phyloP scores from a whole-genome alignment of 2,797 vertebrate genomes.

The Sebastes hopkinsi region DNA sequence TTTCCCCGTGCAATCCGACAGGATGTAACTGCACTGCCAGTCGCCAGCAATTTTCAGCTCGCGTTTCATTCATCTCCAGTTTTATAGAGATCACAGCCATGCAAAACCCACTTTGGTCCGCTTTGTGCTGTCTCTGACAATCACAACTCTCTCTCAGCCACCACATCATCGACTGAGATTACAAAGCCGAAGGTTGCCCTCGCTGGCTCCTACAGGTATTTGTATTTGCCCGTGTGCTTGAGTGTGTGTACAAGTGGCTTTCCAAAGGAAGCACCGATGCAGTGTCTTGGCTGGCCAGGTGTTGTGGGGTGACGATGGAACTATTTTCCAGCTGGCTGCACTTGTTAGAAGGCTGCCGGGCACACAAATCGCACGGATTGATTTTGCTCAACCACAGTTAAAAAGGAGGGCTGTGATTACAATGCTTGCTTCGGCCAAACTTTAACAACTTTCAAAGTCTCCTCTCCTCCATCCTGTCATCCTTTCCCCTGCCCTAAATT shows the following conservation, averaged over 20 bases:
- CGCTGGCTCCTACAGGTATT: neutral
- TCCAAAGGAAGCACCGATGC: constrained; percentile 62
- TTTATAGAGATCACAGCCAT: constrained; percentile 46
- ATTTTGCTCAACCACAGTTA: constrained; percentile 76
- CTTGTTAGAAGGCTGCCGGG: constrained; percentile 85
- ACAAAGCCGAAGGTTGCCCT: constrained; percentile 57
- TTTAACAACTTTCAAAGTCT: constrained; percentile 64
- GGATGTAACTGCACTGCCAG: constrained; percentile 3
- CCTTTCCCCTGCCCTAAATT: neutral
- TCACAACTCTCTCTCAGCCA: constrained; percentile 53
- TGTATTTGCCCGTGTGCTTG: neutral
- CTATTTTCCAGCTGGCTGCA: constrained; percentile 92
- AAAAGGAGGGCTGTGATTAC: constrained; percentile 68
- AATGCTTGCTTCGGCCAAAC: constrained; percentile 58
- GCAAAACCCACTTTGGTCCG: constrained; percentile 30
- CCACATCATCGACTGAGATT: constrained; percentile 50
- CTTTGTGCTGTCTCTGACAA: constrained; percentile 50
- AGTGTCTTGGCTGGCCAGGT: constrained; percentile 68
- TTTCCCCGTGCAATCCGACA: neutral
- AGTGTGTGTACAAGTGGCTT: constrained; percentile 21
- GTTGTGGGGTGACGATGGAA: constrained; percentile 81
- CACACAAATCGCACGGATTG: constrained; percentile 85
- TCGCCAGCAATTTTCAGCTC: neutral
- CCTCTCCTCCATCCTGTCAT: neutral
- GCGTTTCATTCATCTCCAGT: constrained; percentile 28